phyloP scores from a whole-genome alignment of 2,113 vertebrate genomes.

The Ivindomyrus marchei region DNA sequence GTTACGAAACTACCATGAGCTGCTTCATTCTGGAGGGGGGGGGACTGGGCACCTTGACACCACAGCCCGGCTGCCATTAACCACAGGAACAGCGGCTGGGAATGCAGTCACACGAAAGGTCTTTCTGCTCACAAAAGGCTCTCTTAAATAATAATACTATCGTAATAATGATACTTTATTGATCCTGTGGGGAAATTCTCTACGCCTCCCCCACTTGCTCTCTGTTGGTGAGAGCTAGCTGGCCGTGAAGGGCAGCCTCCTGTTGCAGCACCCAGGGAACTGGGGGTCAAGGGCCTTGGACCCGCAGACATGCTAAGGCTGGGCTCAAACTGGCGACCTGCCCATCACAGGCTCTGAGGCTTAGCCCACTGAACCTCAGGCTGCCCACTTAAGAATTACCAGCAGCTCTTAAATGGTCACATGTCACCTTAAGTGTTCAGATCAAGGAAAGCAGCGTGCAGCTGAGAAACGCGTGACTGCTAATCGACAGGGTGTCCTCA shows the following conservation, averaged over 20 bases:
- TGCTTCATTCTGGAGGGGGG: background rate
- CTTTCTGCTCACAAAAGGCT: background rate
- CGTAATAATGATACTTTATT: no score
- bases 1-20: background rate
- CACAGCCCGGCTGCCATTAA: background rate
- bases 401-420: background rate
- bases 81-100: background rate
- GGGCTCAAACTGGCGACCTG: no score
- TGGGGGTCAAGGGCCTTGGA: no score
- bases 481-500: background rate
- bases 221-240: no score
- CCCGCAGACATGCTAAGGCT: no score
- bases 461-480: background rate
- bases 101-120: background rate
- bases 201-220: no score
- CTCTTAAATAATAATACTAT: no score
- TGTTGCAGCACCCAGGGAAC: no score
- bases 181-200: no score
- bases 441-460: background rate
- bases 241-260: no score
- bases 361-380: no score
- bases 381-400: background rate
- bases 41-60: background rate
- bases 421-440: background rate
- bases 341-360: no score